Percentiles rank a stretch among this genome's conserved stretches.
Conservation (phyloP, 2,888 invertebrate species). For the Thecocarcelia acutangulata region DNA sequence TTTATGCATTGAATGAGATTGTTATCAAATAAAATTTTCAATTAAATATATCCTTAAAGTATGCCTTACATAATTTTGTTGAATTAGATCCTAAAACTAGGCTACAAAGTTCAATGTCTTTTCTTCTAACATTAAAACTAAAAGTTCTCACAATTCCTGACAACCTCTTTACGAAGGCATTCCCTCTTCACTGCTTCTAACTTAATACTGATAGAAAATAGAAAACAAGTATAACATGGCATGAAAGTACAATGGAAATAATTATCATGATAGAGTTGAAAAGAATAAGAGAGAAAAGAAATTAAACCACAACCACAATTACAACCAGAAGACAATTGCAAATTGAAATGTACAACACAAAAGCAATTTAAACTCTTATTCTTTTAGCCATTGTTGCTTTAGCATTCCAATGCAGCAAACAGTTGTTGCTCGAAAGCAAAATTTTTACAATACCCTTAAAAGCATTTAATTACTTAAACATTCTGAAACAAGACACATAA, state of each 20-base stretch:
- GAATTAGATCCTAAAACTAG: too few relatives aligned
- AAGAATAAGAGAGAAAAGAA: not conserved
- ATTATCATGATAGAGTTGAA: conserved; percentile 30
- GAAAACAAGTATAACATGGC: too few relatives aligned
- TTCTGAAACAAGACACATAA: conserved; percentile 16
- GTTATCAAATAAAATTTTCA: too few relatives aligned
- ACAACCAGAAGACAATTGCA: conserved; percentile 34
- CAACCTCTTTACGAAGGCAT: too few relatives aligned
- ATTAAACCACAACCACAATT: not conserved
- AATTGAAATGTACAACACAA: conserved; percentile 24
- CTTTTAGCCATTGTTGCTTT: conserved; percentile 14
- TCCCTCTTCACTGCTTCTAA: too few relatives aligned
- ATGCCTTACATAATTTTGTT: too few relatives aligned
- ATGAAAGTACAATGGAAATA: conserved; percentile 19
- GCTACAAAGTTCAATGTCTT: too few relatives aligned
- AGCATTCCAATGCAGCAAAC: not conserved
- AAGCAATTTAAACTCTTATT: conserved; percentile 30
- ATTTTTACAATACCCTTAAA: conserved; percentile 44
- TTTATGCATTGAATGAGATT: too few relatives aligned
- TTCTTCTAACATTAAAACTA: too few relatives aligned
- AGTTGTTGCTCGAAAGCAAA: not conserved
- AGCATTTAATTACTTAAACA: conserved; percentile 58
- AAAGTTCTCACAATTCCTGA: too few relatives aligned
- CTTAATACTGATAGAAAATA: too few relatives aligned
- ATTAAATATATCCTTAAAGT: too few relatives aligned